Conservation (phyloP, 2,113 vertebrate genomes). For the Pica pica region DNA sequence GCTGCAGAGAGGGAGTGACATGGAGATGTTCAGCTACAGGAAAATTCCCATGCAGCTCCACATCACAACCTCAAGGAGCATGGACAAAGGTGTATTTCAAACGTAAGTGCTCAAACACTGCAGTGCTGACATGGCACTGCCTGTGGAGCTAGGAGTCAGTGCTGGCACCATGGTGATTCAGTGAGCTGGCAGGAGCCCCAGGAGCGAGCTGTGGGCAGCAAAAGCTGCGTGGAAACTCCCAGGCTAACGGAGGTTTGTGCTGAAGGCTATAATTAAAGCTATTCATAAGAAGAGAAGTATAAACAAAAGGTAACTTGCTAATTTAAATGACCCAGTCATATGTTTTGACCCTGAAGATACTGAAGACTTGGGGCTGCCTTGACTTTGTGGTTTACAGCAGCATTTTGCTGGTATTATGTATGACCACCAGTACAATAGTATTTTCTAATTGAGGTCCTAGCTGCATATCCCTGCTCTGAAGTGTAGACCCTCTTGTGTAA, state of each 20-base stretch:
- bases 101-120: not conserved
- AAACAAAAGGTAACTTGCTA: not conserved
- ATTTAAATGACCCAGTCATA: not conserved
- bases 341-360: not conserved
- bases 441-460: not conserved
- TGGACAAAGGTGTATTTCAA: not conserved
- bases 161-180: not conserved
- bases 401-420: not conserved
- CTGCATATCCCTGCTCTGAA: not conserved
- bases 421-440: not conserved
- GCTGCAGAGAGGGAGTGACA: not conserved
- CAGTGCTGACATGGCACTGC: not conserved
- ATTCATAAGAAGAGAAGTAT: not conserved
- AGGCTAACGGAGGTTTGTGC: not conserved
- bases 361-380: not conserved
- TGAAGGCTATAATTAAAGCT: not conserved
- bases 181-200: not conserved
- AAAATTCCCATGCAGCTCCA: fast-evolving
- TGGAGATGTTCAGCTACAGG: not conserved
- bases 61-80: fast-evolving
- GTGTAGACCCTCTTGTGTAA: not conserved
- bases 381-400: not conserved
- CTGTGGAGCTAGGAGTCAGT: fast-evolving
- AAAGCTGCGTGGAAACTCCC: not conserved
- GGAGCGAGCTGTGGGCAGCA: not conserved